phyloP scores from a whole-genome alignment of 2,797 vertebrate species.

The Sebastes alutus region DNA sequence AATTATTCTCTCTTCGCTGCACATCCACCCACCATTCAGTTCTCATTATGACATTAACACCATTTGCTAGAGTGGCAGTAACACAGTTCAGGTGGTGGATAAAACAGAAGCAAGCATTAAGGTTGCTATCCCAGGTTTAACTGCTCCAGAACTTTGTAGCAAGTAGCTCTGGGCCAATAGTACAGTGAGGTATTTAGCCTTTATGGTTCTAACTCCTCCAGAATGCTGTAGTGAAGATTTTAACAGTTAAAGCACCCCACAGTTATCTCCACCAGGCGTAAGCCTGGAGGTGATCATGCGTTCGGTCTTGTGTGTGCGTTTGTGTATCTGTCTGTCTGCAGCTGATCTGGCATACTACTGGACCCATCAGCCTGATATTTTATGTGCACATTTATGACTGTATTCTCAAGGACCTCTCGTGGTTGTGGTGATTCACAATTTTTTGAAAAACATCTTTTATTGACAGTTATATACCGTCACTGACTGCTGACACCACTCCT shows the following conservation, averaged over 20 bases:
- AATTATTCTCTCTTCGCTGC: conserved; percentile 16
- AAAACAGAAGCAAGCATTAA: not conserved
- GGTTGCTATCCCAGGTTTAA: not conserved
- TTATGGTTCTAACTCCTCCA: not conserved
- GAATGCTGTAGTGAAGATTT: not conserved
- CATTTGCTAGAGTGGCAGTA: conserved; percentile 17
- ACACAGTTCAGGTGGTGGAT: conserved; percentile 2
- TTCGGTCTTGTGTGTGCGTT: not conserved
- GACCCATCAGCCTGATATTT: not conserved
- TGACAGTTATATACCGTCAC: too few species aligned
- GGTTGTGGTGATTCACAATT: not conserved
- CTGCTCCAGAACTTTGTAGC: not conserved
- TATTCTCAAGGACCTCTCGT: not conserved
- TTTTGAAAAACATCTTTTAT: too few species aligned
- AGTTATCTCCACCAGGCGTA: not conserved
- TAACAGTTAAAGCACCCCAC: not conserved
- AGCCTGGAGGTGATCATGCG: not conserved
- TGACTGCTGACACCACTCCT: too few species aligned
- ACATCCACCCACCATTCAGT: conserved; percentile 3
- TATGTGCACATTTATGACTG: not conserved
- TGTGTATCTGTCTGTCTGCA: not conserved
- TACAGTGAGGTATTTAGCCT: not conserved
- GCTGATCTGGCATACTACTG: not conserved
- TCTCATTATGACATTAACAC: conserved; percentile 50
- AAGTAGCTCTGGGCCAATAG: not conserved